Percentiles rank a stretch among this genome's conserved stretches.
Evolutionary conservation across 2,888 invertebrate genomes (phyloP).

Genomic region (Pedicia rivosa): DNA sequence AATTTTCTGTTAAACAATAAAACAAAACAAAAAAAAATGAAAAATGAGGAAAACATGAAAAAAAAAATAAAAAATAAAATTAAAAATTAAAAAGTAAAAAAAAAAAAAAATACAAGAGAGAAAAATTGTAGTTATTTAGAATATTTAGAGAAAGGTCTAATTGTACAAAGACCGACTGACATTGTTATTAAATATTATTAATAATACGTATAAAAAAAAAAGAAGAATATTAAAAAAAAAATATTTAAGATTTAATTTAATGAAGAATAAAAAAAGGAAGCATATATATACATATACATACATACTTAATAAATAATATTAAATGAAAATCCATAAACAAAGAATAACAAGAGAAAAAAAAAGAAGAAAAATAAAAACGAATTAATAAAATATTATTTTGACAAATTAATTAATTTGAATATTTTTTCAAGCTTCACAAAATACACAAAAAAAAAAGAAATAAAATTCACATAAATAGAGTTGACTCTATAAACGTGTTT

Average conservation of each 20-base stretch:
- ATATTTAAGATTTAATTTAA: neutral
- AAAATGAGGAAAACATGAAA: too few relatives aligned
- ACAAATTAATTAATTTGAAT: too few relatives aligned
- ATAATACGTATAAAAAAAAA: conserved; percentile 8
- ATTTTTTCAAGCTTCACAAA: too few relatives aligned
- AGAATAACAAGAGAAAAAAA: too few relatives aligned
- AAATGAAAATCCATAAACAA: neutral
- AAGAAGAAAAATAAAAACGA: too few relatives aligned
- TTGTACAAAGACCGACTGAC: conserved; percentile 13
- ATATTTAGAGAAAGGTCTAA: conserved; percentile 6
- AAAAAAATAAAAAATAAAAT: conserved; percentile 3
- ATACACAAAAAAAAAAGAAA: too few relatives aligned
- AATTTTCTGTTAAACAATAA: too few relatives aligned
- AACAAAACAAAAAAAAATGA: too few relatives aligned
- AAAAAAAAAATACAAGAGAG: too few relatives aligned
- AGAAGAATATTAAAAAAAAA: conserved; percentile 7
- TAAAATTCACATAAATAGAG: too few relatives aligned
- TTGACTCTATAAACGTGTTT: too few relatives aligned
- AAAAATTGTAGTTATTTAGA: conserved; percentile 5
- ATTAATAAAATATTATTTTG: too few relatives aligned
- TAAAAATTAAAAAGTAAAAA: conserved; percentile 1
- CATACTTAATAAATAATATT: neutral
- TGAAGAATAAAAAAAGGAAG: neutral
- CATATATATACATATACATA: neutral
- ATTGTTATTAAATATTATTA: conserved; percentile 11